Conservation (phyloP, 2,888 invertebrate species). For the Noctua comes region DNA sequence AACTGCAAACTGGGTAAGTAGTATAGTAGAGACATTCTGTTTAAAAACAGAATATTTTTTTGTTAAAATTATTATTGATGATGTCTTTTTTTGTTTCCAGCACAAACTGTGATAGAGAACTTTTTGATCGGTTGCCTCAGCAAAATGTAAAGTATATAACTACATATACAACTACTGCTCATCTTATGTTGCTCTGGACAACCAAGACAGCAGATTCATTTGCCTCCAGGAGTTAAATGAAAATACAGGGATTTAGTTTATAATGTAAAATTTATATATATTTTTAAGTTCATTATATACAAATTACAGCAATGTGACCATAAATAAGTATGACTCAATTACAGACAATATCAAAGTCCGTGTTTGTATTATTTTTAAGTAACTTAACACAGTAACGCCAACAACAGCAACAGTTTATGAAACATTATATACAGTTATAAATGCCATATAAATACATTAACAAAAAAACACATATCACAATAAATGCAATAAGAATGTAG, state of each 20-base stretch:
- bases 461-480: constrained; percentile 21
- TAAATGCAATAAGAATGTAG: constrained; percentile 49
- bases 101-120: constrained; percentile 95
- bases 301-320: constrained; percentile 82
- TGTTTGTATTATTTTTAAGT: constrained; percentile 65
- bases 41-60: neutral
- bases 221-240: constrained; percentile 87
- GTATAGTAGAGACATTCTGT: neutral
- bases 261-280: constrained; percentile 87
- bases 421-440: constrained; percentile 14
- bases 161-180: constrained; percentile 68
- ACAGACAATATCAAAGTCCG: constrained; percentile 85
- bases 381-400: constrained; percentile 4
- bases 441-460: constrained; percentile 44
- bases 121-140: constrained; percentile 91
- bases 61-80: neutral
- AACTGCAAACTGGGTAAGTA: constrained; percentile 88
- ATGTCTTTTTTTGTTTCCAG: constrained; percentile 85
- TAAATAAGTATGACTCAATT: constrained; percentile 81
- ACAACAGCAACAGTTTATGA: constrained; percentile 1
- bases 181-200: constrained; percentile 84
- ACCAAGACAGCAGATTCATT: constrained; percentile 85
- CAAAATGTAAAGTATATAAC: constrained; percentile 82
- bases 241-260: constrained; percentile 90
- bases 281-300: constrained; percentile 88